Evolutionary conservation across 1,140 invertebrate species (phyloP), one percentile per base, ranked within the genome.

Genomic region (Philotrypesis tridentata): DNA sequence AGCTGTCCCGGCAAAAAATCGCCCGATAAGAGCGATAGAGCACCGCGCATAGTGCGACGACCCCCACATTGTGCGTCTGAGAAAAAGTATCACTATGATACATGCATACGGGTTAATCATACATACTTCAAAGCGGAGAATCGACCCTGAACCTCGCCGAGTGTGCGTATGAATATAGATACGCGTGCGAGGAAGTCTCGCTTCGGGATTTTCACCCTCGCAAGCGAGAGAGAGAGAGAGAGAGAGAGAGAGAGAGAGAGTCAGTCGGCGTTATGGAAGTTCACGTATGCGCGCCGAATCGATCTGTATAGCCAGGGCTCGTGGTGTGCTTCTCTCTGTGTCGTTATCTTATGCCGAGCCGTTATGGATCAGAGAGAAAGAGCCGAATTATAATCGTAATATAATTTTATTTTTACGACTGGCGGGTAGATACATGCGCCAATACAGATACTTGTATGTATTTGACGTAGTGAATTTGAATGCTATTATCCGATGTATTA

Each of bases 141-240:
- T 74, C 71, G 79, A 80, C 71, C 79, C 71, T 80, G 79, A 80
- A 55, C 79, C 71, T 55, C 60, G 55, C 8, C 21, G 23, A 21
- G 43, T 74, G 74, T 17, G 31, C 21, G 43, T 40, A n/a, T n/a
- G n/a, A 27, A 63, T 55, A 21, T n/a, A 65, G 21, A 14, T 40
- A 31, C 14, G 68, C 7, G 23, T 40, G 37, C n/a, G 25, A 21
- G 23, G 27, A 78, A 43, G n/a, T 37, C 70, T 27, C 48, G 2
- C 2, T 3, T n/a, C n/a, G n/a, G 68, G 60, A 72, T 72, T 72
- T 72, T n/a, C 70, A 72, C 70, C 70, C 70, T 72, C 70, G 7
- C 70, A 11, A 8, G 21, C 33, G 43, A 40, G 37, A 40, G 37
- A 40, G 37, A 40, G 11, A 40, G 37, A 40, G 11, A n/a, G n/a